Evolutionary conservation across 1,140 invertebrate species (phyloP).

Genomic region (Drosophila parvula): DNA sequence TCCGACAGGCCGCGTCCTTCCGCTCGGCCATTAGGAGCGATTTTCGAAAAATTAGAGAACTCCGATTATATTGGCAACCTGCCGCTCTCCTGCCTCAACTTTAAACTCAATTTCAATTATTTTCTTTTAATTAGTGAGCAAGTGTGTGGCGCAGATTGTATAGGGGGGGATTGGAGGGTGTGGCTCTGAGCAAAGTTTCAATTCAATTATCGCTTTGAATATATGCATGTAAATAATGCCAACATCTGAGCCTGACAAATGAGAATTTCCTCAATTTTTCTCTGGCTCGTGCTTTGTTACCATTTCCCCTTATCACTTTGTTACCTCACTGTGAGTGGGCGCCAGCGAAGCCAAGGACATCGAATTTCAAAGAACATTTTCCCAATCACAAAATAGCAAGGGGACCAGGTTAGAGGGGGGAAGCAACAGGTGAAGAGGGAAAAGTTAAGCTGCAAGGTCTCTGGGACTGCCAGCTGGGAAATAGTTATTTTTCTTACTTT

Average conservation of each 20-base stretch:
- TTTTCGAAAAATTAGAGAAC: slow-evolving; percentile 33
- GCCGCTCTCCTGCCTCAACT: not conserved
- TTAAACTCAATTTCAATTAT: slow-evolving; percentile 37
- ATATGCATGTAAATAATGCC: slow-evolving; percentile 29
- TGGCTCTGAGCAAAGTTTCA: slow-evolving; percentile 4
- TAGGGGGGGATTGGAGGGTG: too few relatives aligned
- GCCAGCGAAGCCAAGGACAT: slow-evolving; percentile 28
- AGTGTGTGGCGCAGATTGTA: not conserved
- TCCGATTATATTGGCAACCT: slow-evolving; percentile 34
- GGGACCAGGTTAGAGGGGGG: not conserved
- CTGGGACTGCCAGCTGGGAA: not conserved
- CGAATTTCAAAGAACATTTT: slow-evolving; percentile 44
- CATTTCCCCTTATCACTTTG: slow-evolving; percentile 5
- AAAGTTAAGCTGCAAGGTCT: slow-evolving; percentile 1
- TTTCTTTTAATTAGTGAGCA: slow-evolving; percentile 67
- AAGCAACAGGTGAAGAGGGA: slow-evolving; percentile 10
- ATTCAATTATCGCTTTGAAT: slow-evolving; percentile 49
- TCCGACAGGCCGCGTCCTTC: not conserved
- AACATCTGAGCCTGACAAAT: slow-evolving; percentile 39
- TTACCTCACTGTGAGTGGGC: not conserved
- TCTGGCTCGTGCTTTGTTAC: slow-evolving; percentile 13
- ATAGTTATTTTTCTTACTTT: slow-evolving; percentile 1
- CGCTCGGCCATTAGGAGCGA: slow-evolving; percentile 27
- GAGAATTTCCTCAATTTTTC: slow-evolving; percentile 16
- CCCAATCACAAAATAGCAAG: not conserved